These are phyloP conservation scores for Liasis olivaceus DNA, from an alignment of 2,797 vertebrate genomes.

Conservation along the genomic window DNA sequence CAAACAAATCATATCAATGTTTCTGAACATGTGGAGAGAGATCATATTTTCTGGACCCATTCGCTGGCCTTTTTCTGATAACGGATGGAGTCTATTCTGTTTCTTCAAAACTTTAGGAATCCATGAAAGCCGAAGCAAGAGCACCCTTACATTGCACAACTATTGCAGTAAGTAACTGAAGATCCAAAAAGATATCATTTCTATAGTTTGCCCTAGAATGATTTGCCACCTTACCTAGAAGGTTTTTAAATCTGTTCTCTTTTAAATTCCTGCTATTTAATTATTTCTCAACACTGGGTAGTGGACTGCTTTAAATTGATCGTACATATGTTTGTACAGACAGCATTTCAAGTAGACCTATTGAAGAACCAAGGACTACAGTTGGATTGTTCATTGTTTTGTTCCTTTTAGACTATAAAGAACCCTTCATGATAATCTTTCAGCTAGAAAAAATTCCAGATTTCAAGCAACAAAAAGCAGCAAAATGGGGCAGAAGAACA, in stretches of 20 bases:
- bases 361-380: background rate
- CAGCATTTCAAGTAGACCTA: background rate
- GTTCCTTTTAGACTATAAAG: background rate
- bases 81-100: background rate
- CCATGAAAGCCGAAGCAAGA: background rate
- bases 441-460: background rate
- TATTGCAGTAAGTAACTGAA: background rate
- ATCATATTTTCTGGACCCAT: background rate
- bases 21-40: background rate
- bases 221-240: background rate
- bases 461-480: background rate
- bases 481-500: background rate
- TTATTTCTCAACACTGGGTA: background rate
- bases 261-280: background rate
- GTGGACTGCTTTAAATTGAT: background rate
- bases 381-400: background rate
- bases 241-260: background rate
- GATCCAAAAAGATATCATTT: background rate
- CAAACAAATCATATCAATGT: background rate
- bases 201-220: background rate
- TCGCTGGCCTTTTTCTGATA: background rate
- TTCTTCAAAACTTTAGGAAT: background rate
- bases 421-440: background rate
- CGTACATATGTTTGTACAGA: background rate
- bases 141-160: background rate